These are phyloP conservation scores for Acromyrmex echinatior DNA, from an alignment of 1,140 invertebrate genomes.

Conservation along the genomic window DNA sequence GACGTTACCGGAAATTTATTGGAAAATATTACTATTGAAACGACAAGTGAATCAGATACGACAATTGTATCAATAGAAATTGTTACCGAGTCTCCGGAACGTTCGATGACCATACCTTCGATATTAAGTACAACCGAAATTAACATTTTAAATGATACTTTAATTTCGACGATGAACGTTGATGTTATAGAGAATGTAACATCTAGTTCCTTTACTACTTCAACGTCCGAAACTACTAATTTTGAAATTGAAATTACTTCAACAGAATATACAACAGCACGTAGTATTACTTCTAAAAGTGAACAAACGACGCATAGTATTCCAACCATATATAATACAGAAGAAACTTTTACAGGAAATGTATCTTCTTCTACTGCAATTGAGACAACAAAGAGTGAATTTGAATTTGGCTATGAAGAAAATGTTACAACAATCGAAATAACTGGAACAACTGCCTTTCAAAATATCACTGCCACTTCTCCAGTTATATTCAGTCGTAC, in stretches of 20 bases:
- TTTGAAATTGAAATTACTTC: conserved; percentile 15
- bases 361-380: not conserved
- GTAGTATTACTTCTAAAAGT: conserved; percentile 1
- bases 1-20: conserved; percentile 24
- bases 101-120: conserved; percentile 1
- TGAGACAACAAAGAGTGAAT: conserved; percentile 3
- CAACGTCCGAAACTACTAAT: conserved; percentile 1
- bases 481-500: not conserved
- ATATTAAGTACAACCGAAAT: conserved; percentile 27
- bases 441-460: not conserved
- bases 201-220: conserved; percentile 9
- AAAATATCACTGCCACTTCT: not conserved
- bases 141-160: not conserved
- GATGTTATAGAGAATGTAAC: conserved; percentile 24
- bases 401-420: not conserved
- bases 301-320: not conserved
- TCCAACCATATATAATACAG: conserved; percentile 15
- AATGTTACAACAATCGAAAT: conserved; percentile 19
- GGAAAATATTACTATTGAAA: conserved; percentile 38
- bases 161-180: conserved; percentile 16
- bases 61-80: not conserved
- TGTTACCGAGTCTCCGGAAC: not conserved
- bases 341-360: conserved; percentile 40
- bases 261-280: conserved; percentile 23
- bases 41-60: conserved; percentile 6